Conservation (phyloP, 1,140 invertebrate genomes). For the Hylaeus volcanicus region DNA sequence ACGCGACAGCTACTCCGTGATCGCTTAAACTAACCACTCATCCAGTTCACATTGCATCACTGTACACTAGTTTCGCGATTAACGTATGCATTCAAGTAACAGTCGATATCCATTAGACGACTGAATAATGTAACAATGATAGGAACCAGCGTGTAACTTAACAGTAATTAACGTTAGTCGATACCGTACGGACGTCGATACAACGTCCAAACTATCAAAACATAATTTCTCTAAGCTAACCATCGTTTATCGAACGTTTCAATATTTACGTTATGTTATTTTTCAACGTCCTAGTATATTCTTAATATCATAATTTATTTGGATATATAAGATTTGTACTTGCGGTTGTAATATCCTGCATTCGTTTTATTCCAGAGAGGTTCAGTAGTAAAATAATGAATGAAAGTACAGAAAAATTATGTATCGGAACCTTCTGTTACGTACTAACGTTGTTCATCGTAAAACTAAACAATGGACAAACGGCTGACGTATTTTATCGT, state of each 20-base stretch:
- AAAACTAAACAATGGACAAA: constrained; percentile 49
- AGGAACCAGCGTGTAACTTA: constrained; percentile 31
- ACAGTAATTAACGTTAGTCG: constrained; percentile 31
- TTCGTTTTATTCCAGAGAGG: no score
- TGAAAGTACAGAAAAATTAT: no score
- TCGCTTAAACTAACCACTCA: constrained; percentile 22
- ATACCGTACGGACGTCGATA: constrained; percentile 19
- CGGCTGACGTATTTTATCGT: constrained; percentile 67
- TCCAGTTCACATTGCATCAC: constrained; percentile 24
- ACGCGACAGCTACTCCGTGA: not conserved
- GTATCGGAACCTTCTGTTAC: no score
- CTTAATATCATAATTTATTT: no score
- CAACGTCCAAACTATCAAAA: not conserved
- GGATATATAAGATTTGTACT: no score
- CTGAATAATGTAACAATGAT: constrained; percentile 32
- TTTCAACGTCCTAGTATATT: no score
- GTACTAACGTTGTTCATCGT: no score
- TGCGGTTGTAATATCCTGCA: no score
- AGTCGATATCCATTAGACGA: constrained; percentile 46
- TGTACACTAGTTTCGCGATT: constrained; percentile 24
- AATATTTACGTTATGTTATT: not conserved
- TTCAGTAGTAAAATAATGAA: no score
- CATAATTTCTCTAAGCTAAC: not conserved
- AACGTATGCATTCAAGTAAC: constrained; percentile 39
- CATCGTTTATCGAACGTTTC: not conserved